Percentiles rank a stretch among this genome's conserved stretches.
These are phyloP conservation scores for Bugula neritina DNA, from an alignment of 2,888 invertebrate genomes.

Conservation along the genomic window DNA sequence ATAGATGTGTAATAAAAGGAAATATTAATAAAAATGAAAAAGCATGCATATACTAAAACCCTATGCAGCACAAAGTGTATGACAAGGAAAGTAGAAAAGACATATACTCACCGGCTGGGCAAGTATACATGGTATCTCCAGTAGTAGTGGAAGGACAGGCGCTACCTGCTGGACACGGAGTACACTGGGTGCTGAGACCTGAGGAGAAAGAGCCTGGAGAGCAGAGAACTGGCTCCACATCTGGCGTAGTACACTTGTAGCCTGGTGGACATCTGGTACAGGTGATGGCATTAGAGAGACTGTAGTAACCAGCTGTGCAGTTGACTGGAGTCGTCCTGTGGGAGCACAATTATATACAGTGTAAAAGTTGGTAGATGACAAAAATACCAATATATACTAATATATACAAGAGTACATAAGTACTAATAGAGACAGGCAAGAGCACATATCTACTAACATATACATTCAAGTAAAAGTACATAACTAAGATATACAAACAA, in stretches of 20 bases:
- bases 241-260: conserved; percentile 35
- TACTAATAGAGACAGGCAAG: too few relatives aligned
- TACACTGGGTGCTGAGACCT: conserved; percentile 37
- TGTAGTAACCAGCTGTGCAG: conserved; percentile 41
- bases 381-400: too few relatives aligned
- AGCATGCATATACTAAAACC: too few relatives aligned
- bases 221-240: conserved; percentile 34
- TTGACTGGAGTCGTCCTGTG: conserved; percentile 33
- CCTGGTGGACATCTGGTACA: conserved; percentile 43
- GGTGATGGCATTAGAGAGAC: conserved; percentile 33
- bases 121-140: conserved; percentile 33
- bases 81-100: too few relatives aligned
- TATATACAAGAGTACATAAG: too few relatives aligned
- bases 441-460: conserved; percentile 18
- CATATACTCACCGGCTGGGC: conserved; percentile 36
- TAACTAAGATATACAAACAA: too few relatives aligned
- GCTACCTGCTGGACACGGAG: conserved; percentile 36
- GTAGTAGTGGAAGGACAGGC: conserved; percentile 36
- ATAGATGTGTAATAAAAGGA: too few relatives aligned
- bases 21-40: too few relatives aligned
- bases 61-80: too few relatives aligned
- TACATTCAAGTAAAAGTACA: too few relatives aligned
- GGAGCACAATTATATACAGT: too few relatives aligned
- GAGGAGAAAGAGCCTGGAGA: conserved; percentile 38
- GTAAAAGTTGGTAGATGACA: too few relatives aligned